Percentiles rank a stretch among this genome's conserved stretches.
Evolutionary conservation across 64 coral and sea anemone genomes (phyloP).

Genomic region (Astreopora myriophthalma): DNA sequence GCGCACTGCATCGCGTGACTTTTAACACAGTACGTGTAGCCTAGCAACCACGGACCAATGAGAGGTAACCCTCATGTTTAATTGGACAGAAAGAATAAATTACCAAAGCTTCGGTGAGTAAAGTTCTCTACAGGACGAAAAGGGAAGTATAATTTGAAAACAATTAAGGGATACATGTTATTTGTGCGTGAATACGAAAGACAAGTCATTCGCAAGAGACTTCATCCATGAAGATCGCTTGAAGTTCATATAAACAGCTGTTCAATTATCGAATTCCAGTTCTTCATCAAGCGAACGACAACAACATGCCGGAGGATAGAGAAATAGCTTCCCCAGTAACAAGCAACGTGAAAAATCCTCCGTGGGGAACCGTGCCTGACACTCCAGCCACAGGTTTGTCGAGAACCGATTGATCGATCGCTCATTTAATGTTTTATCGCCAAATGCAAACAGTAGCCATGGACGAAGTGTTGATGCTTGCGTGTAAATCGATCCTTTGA

Average conservation of each 20-base stretch:
- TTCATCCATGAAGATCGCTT: not conserved
- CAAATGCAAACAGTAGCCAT: not conserved
- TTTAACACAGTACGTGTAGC: not conserved
- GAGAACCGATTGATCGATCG: not conserved
- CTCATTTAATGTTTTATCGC: not conserved
- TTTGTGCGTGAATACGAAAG: not conserved
- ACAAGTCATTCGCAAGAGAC: not conserved
- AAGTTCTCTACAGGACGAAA: not conserved
- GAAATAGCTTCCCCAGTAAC: slow-evolving; percentile 26
- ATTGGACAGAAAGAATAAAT: slow-evolving; percentile 18
- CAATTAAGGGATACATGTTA: not conserved
- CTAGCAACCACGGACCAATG: slow-evolving; percentile 25
- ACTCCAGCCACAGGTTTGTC: slow-evolving; percentile 62
- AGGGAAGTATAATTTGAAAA: not conserved
- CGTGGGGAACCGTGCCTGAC: slow-evolving; percentile 63
- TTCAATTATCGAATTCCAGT: not conserved
- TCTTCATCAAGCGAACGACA: not conserved
- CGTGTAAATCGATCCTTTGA: slow-evolving; percentile 28
- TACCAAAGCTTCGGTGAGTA: not conserved
- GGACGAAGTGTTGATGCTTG: not conserved
- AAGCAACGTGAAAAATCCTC: slow-evolving; percentile 71
- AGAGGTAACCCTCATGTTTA: not conserved
- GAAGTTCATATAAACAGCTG: not conserved
- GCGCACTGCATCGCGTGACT: not conserved
- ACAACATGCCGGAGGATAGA: slow-evolving; percentile 50